Conservation (phyloP, 2,888 invertebrate species). For the Drosophila maculinotata region DNA sequence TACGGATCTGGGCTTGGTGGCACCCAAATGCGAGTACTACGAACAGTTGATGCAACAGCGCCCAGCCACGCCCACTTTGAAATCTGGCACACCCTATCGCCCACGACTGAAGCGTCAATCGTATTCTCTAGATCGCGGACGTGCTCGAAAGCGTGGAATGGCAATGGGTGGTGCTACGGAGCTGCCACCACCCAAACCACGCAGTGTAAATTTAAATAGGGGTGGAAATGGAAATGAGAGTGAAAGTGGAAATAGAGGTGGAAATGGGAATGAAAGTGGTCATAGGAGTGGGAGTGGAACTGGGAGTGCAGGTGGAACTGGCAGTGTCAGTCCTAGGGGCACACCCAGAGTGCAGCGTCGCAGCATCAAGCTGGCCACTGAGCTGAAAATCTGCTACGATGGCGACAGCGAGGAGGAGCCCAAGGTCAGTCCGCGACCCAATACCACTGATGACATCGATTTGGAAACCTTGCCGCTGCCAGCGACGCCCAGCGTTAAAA, state of each 20-base stretch:
- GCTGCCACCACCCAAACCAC: slow-evolving; percentile 81
- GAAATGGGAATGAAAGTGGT: no score
- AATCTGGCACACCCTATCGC: slow-evolving; percentile 12
- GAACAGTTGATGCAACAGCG: slow-evolving; percentile 71
- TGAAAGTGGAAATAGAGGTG: no score
- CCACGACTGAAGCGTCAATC: slow-evolving; percentile 54
- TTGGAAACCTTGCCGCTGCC: slow-evolving; percentile 80
- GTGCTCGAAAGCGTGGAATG: slow-evolving; percentile 57
- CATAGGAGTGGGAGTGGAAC: no score
- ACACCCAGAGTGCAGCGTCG: slow-evolving; percentile 74
- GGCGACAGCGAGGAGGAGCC: slow-evolving; percentile 61
- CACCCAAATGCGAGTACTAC: slow-evolving; percentile 81
- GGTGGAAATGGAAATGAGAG: no score
- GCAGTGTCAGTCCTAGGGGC: slow-evolving; percentile 2
- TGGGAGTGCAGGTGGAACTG: neutral
- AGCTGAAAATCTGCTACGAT: slow-evolving; percentile 76
- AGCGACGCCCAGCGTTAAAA: slow-evolving; percentile 50
- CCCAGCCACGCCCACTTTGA: slow-evolving; percentile 28
- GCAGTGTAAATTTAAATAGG: slow-evolving; percentile 23
- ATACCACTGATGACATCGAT: slow-evolving; percentile 48
- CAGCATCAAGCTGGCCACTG: slow-evolving; percentile 79
- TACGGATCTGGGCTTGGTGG: slow-evolving; percentile 81
- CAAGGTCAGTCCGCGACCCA: slow-evolving; percentile 30
- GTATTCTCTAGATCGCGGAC: slow-evolving; percentile 77
- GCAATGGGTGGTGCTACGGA: slow-evolving; percentile 49